Evolutionary conservation across 2,888 invertebrate species (phyloP), one percentile per base, ranked within the genome.

Genomic region (Folsomia candida): DNA sequence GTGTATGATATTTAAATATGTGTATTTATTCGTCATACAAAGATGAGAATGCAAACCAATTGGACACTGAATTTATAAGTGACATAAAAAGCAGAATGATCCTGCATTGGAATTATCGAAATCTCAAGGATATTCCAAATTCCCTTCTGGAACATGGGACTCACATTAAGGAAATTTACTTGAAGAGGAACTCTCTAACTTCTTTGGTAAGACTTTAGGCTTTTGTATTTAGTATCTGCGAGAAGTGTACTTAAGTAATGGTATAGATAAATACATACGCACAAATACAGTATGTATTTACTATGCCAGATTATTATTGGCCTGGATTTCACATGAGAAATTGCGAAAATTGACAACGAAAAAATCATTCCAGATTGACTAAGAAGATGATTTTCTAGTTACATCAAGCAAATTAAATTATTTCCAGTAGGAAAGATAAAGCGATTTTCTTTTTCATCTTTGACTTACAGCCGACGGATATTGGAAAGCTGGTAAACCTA

Each of bases 61-160:
- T 37, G 14, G 72, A 76, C 70, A 57, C 54, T 62, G 82, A 84
- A 70, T 81, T 83, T 79, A 80, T 80, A n/a, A 80, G 81, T 6
- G 84, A 84, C 71, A 81, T 83, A 4, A 80, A 79, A 70, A 80
- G 78, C 47, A 83, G 83, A 74, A 75, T 78, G 68, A 83, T 84
- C 72, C 79, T 84, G 11, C 84, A 84, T 69, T 84, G 84, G 84
- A 84, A 84, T 77, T 84, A 82, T 76, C 81, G 84, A 11, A 82
- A 81, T 65, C 80, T 83, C 18, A 69, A 69, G 4, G 77, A 81
- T 69, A 76, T 84, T 58, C 84, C 84, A 27, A 80, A 81, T 27
- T 82, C 80, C 14, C 75, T 84, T 65, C 80, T 81, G 68, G 67
- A 74, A 22, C 69, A 81, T 59, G 83, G 83, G 1, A 72, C 73